A percentile compares a stretch with the other conserved stretches of the same genome.
These are phyloP conservation scores for Drosophila quasianomalipes DNA, from an alignment of 2,888 invertebrate species.

Conservation along the genomic window DNA sequence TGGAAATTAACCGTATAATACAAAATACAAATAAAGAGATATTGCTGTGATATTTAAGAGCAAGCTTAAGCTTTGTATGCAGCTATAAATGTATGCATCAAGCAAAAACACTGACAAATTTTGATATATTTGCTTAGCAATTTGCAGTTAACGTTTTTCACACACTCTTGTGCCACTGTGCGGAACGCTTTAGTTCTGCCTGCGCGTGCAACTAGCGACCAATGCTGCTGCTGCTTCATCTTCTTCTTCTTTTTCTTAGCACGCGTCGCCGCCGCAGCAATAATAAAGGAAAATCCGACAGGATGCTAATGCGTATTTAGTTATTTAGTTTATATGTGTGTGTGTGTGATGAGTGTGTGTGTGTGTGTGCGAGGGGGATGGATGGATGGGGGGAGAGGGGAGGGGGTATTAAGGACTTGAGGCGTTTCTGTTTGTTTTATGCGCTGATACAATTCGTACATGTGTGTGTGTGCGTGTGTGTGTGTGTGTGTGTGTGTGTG, in stretches of 20 bases:
- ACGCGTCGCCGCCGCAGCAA: conserved; percentile 61
- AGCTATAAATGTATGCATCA: neutral
- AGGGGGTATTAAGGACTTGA: conserved; percentile 27
- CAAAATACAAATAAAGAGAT: neutral
- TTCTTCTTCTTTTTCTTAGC: conserved; percentile 20
- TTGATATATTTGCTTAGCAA: neutral
- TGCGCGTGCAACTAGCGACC: conserved; percentile 41
- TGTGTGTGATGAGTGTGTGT: conserved; percentile 14
- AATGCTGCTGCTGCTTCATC: conserved; percentile 6
- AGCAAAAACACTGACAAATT: neutral
- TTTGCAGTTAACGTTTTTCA: neutral
- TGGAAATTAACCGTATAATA: neutral
- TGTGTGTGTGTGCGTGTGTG: conserved; percentile 12
- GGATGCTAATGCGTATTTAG: conserved; percentile 81
- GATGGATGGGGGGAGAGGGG: neutral
- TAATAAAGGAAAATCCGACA: conserved; percentile 78
- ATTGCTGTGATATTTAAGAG: neutral
- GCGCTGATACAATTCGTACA: conserved; percentile 28
- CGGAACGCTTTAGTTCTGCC: conserved; percentile 26
- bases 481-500: neutral
- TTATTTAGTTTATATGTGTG: conserved; percentile 68
- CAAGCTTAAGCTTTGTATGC: neutral
- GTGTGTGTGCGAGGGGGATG: conserved; percentile 5
- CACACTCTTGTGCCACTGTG: conserved; percentile 22
- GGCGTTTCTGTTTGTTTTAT: conserved; percentile 65